phyloP scores from a whole-genome alignment of 2,797 vertebrate species.

The Syngnathus rostellatus region DNA sequence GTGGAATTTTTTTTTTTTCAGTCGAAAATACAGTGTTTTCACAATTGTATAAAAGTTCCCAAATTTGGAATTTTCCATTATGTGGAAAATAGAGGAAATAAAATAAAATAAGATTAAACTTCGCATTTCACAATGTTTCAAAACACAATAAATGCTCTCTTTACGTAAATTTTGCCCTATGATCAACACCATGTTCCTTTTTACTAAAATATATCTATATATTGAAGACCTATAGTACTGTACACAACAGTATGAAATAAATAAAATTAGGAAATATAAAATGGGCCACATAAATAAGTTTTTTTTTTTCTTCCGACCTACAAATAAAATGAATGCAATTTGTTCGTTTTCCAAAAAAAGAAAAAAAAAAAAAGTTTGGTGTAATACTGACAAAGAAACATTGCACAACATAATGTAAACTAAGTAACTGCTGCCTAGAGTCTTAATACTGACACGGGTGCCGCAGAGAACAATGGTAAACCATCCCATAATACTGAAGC shows the following conservation, averaged over 20 bases:
- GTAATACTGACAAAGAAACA: constrained; percentile 99
- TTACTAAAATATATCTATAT: constrained; percentile 99
- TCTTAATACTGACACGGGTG: constrained; percentile 98
- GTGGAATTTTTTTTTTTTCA: constrained; percentile 90
- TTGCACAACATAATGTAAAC: constrained; percentile 99
- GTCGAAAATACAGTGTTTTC: constrained; percentile 99
- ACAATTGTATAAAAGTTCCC: constrained; percentile 99
- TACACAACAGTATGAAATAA: constrained; percentile 99
- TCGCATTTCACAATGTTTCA: constrained; percentile 99
- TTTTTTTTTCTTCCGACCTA: constrained; percentile 87
- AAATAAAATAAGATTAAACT: constrained; percentile 97
- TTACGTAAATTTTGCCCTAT: constrained; percentile 99
- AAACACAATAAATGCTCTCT: constrained; percentile 99
- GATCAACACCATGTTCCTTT: constrained; percentile 99
- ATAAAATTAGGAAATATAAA: constrained; percentile 99
- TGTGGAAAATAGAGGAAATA: constrained; percentile 89
- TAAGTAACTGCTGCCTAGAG: constrained; percentile 98
- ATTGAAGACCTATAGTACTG: constrained; percentile 99
- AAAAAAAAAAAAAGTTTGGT: constrained; percentile 87
- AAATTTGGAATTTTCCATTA: constrained; percentile 99
- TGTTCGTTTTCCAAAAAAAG: constrained; percentile 75
- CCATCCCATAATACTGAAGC: constrained; percentile 89
- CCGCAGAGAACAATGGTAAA: constrained; percentile 95
- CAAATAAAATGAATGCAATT: constrained; percentile 98
- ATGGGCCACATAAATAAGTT: constrained; percentile 98